phyloP scores from a whole-genome alignment of 1,140 invertebrate genomes.

The Heliconius hewitsoni region DNA sequence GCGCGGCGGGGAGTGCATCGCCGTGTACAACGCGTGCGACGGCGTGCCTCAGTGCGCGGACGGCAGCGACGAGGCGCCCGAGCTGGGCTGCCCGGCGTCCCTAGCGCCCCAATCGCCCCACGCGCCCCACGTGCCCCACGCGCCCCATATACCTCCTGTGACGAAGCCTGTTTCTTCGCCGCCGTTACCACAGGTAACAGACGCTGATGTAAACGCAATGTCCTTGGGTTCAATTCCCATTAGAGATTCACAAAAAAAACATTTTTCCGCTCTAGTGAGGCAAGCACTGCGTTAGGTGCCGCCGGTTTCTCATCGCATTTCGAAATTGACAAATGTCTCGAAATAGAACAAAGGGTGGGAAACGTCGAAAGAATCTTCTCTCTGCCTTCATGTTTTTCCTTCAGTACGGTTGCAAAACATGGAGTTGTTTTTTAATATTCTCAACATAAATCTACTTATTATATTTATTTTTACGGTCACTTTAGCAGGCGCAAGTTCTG shows the following conservation, averaged over 20 bases:
- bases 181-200: constrained; percentile 3
- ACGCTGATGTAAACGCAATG: too few relatives aligned
- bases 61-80: constrained; percentile 93
- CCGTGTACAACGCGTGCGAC: constrained; percentile 97
- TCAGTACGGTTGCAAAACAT: too few relatives aligned
- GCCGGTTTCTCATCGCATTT: too few relatives aligned
- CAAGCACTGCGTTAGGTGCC: too few relatives aligned
- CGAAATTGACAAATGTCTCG: too few relatives aligned
- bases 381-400: too few relatives aligned
- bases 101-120: constrained; percentile 47
- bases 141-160: constrained; percentile 32
- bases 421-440: neutral
- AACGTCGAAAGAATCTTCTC: too few relatives aligned
- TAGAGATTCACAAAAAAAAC: too few relatives aligned
- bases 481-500: constrained; percentile 26
- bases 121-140: constrained; percentile 30
- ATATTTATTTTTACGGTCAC: neutral
- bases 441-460: neutral
- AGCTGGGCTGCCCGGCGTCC: constrained; percentile 87
- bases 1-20: constrained; percentile 94
- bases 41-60: constrained; percentile 96
- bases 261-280: too few relatives aligned
- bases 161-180: neutral
- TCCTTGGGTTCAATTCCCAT: too few relatives aligned
- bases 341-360: too few relatives aligned